Evolutionary conservation across 37 sponge, comb jelly and placozoan genomes (phyloP), one percentile per base, ranked within the genome.

Genomic region (Axinella damicornis): DNA sequence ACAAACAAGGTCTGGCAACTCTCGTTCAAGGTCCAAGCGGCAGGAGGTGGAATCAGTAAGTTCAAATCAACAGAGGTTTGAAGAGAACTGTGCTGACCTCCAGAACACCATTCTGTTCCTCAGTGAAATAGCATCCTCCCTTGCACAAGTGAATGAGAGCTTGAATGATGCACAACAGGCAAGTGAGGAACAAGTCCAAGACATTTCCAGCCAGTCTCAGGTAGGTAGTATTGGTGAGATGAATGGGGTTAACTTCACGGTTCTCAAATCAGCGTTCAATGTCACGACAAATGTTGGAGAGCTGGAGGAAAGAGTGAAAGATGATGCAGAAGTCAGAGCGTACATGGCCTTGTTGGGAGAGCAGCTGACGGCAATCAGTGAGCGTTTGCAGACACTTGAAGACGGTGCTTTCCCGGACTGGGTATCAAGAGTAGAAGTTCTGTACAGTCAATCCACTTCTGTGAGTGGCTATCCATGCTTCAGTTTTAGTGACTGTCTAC

Each of bases 401-500:
- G 37, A 16, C 19, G 61, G 13, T 41, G 35, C 21, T 31, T 82
- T 82, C 5, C 22, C 27, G 33, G 83, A 82, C 22, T 82, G 83
- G 83, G 73, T 71, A 39, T 38, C 83, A 17, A 21, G 35, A 30
- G 57, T 82, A n/a, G 80, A 61, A 37, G 18, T 67, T 16, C 57
- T 80, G 31, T 35, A 67, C 53, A 57, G 55, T 35, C n/a, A 55
- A 28, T 57, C 73, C 9, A 36, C 25, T 21, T 62, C 72, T 24
- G 61, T 38, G 5, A 61, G 41, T 33, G 83, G 73, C 31, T 54
- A 75, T 19, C 24, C 53, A 12, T 84, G 84, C 40, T 24, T 27
- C 63, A 67, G 84, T 32, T 46, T 84, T 4, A 55, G 46, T 24
- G 84, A 84, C 75, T 84, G 84, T 35, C 55, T 84, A 9, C 31